Conservation (phyloP, 2,113 vertebrate species). For the Corythoichthys haematopterus region DNA sequence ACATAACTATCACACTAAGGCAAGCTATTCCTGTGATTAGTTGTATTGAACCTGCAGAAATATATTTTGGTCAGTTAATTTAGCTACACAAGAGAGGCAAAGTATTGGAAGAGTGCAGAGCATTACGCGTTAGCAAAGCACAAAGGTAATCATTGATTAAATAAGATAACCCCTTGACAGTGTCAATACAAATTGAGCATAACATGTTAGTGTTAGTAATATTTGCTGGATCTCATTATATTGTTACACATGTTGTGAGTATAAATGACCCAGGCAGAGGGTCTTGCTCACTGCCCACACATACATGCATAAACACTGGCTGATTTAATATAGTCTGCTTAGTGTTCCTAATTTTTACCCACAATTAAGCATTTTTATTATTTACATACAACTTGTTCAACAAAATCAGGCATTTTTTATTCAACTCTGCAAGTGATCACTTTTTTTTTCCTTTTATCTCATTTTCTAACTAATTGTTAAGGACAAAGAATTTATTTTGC, state of each 20-base stretch:
- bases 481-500: too few relatives aligned
- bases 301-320: slow-evolving; percentile 35
- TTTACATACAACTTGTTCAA: slow-evolving; percentile 32
- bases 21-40: background rate
- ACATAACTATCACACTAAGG: background rate
- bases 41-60: background rate
- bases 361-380: slow-evolving; percentile 39
- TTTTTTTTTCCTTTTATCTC: background rate
- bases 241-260: background rate
- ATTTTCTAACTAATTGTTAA: background rate
- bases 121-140: background rate
- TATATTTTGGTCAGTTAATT: background rate
- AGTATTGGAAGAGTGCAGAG: too few relatives aligned
- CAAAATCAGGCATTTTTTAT: slow-evolving; percentile 34
- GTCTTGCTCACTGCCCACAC: slow-evolving; percentile 36
- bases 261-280: slow-evolving; percentile 8
- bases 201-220: background rate
- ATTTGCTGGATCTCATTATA: background rate
- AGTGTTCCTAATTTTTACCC: slow-evolving; percentile 40
- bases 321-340: slow-evolving; percentile 48
- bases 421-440: background rate
- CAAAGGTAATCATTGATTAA: background rate
- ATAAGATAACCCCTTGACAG: background rate
- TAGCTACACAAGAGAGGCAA: background rate
- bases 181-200: background rate